Conservation (phyloP, 2,113 vertebrate species). For the Lota lota region DNA sequence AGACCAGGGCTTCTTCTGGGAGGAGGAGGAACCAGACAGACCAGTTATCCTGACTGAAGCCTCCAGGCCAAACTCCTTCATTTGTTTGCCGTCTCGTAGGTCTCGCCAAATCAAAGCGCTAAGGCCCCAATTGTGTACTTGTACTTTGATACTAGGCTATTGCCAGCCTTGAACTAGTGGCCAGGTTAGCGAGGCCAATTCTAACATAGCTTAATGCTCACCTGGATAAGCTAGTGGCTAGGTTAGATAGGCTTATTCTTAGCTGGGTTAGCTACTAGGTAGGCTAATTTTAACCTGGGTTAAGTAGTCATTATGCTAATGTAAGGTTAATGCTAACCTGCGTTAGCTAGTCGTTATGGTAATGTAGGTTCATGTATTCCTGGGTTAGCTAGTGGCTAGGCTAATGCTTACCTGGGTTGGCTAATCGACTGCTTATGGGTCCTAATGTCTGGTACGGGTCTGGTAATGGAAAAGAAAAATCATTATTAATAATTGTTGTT, state of each 20-base stretch:
- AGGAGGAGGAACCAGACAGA: constrained; percentile 74
- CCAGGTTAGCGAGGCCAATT: no score
- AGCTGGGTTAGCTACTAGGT: not conserved
- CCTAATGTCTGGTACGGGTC: constrained; percentile 97
- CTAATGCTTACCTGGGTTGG: constrained; percentile 90
- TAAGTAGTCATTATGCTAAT: no score
- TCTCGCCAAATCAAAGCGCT: constrained; percentile 64
- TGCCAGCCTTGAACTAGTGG: no score
- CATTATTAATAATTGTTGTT: not conserved
- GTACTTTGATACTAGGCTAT: constrained; percentile 4
- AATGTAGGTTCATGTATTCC: no score
- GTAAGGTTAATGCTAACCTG: not conserved
- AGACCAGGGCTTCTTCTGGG: constrained; percentile 72
- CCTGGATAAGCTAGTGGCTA: no score
- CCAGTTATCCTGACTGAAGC: constrained; percentile 22
- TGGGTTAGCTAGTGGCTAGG: not conserved
- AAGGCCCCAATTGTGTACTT: constrained; percentile 66
- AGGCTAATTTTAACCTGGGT: no score
- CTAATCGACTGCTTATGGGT: constrained; percentile 91
- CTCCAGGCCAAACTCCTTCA: constrained; percentile 15
- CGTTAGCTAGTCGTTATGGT: no score
- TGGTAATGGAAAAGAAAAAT: constrained; percentile 47
- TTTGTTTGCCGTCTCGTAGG: constrained; percentile 2
- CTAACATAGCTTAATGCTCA: not conserved
- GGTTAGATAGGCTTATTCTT: no score